phyloP scores from a whole-genome alignment of 2,888 invertebrate genomes.

The Andrena minutula region DNA sequence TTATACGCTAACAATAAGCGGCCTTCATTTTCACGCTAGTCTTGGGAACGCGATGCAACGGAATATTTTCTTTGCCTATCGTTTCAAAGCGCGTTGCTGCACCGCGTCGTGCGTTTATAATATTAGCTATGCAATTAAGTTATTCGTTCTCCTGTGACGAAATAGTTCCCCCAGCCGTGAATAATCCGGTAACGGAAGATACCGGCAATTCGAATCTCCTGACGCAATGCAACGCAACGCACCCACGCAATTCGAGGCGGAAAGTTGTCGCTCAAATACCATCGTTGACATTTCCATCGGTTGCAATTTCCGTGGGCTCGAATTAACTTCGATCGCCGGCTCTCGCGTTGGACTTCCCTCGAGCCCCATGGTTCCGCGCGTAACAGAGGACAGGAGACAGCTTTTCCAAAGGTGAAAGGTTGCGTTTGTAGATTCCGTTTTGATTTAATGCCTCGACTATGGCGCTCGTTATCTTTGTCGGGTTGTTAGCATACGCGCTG shows the following conservation, averaged over 20 bases:
- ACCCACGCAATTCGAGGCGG: background rate
- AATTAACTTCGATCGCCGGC: background rate
- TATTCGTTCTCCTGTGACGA: no score
- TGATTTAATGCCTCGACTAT: no score
- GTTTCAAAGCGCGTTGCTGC: background rate
- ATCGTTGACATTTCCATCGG: slow-evolving; percentile 46
- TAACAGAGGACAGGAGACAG: background rate
- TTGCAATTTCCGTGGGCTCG: slow-evolving; percentile 42
- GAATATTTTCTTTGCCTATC: background rate
- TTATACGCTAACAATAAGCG: no score
- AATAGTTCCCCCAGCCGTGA: no score
- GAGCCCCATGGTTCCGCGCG: background rate
- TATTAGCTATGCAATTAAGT: no score
- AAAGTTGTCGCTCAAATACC: background rate
- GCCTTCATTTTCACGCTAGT: no score
- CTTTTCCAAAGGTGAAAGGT: slow-evolving; percentile 21
- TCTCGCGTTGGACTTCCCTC: no score
- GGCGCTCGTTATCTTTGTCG: no score
- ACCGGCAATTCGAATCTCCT: background rate
- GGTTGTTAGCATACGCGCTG: no score
- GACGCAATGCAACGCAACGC: slow-evolving; percentile 4
- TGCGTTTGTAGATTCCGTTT: background rate
- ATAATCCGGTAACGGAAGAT: background rate
- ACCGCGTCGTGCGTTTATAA: background rate
- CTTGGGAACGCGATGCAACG: background rate